Evolutionary conservation across 2,888 invertebrate genomes (phyloP).

Genomic region (Phania funesta): DNA sequence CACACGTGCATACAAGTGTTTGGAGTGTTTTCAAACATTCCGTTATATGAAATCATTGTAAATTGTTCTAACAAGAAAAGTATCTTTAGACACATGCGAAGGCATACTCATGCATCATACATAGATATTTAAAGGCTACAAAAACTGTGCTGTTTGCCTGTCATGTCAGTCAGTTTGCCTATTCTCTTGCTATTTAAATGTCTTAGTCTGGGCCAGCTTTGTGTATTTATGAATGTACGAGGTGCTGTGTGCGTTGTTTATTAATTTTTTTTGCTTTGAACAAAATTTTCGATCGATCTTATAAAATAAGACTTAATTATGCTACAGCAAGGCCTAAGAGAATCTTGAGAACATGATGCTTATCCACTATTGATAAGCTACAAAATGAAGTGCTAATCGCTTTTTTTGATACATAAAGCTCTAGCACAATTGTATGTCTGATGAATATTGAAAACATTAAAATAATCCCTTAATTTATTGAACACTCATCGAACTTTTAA

Average conservation of each 20-base stretch:
- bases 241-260: too few relatives aligned
- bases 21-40: not conserved
- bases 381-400: too few relatives aligned
- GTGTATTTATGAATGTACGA: too few relatives aligned
- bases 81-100: not conserved
- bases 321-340: too few relatives aligned
- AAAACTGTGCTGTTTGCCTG: constrained; percentile 15
- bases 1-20: not conserved
- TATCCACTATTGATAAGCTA: too few relatives aligned
- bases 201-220: constrained; percentile 21
- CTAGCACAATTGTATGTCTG: constrained; percentile 11
- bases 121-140: constrained; percentile 17
- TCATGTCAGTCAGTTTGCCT: not conserved
- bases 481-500: too few relatives aligned
- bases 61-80: not conserved
- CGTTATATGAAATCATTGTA: not conserved
- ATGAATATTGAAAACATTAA: not conserved
- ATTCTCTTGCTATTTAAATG: not conserved
- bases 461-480: too few relatives aligned
- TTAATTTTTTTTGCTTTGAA: too few relatives aligned
- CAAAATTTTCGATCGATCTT: too few relatives aligned
- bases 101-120: not conserved
- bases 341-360: too few relatives aligned
- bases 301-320: too few relatives aligned
- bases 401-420: too few relatives aligned